phyloP scores from a whole-genome alignment of 2,797 vertebrate genomes.

The Cuniculus paca region DNA sequence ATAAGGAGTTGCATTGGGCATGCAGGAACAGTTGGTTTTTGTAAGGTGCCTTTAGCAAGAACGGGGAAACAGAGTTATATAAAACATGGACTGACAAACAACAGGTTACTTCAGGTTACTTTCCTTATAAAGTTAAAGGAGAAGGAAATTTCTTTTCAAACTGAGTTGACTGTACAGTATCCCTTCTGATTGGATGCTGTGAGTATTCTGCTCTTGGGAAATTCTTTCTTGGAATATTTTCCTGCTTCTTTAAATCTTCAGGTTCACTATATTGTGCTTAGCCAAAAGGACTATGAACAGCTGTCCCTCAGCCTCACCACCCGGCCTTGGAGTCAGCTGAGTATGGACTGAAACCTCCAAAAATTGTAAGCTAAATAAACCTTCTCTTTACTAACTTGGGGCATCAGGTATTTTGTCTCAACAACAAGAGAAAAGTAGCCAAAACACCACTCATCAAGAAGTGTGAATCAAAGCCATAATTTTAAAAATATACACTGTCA shows the following conservation, averaged over 20 bases:
- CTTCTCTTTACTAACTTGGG: no score
- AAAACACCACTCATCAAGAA: neutral
- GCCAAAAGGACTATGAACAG: no score
- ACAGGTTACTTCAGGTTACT: neutral
- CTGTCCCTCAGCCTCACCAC: no score
- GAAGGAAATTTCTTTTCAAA: neutral
- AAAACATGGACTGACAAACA: neutral
- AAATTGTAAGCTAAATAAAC: no score
- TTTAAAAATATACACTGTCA: neutral
- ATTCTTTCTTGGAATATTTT: neutral
- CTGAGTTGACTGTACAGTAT: neutral
- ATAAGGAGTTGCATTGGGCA: neutral
- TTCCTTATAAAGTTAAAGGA: neutral
- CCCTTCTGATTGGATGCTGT: neutral
- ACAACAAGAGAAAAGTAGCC: no score
- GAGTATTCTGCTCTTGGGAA: neutral
- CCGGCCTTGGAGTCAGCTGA: no score
- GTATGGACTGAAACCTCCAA: no score
- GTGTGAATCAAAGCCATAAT: neutral
- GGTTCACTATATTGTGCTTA: neutral
- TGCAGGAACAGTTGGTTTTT: neutral
- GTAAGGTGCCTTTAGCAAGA: neutral
- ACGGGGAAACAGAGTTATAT: neutral
- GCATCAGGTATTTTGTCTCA: no score
- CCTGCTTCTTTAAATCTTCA: neutral